These are phyloP conservation scores for Xyrauchen texanus DNA, from an alignment of 2,113 vertebrate genomes.

Conservation along the genomic window DNA sequence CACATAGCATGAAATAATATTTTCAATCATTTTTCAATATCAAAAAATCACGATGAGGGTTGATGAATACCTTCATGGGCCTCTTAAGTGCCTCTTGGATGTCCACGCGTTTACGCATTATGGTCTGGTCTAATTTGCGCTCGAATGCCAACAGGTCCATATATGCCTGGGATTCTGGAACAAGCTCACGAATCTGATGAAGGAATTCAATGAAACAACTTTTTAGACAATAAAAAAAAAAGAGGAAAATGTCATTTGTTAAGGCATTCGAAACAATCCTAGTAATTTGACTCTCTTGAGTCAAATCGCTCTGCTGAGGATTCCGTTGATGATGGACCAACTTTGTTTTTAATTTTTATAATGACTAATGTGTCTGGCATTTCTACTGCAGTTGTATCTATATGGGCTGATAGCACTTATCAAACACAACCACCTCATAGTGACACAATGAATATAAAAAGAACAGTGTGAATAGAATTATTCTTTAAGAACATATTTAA, in stretches of 20 bases:
- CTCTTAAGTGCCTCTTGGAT: constrained; percentile 97
- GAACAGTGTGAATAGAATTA: not conserved
- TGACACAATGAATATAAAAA: not conserved
- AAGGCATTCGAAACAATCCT: not conserved
- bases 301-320: not conserved
- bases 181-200: constrained; percentile 92
- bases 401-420: constrained; percentile 41
- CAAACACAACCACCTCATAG: not conserved
- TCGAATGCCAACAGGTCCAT: constrained; percentile 98
- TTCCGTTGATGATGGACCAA: constrained; percentile 5
- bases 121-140: constrained; percentile 97
- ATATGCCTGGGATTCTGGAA: constrained; percentile 97
- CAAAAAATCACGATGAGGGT: not conserved
- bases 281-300: constrained; percentile 42
- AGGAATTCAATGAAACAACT: not conserved
- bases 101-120: constrained; percentile 96
- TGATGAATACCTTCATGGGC: constrained; percentile 96
- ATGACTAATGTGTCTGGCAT: constrained; percentile 47
- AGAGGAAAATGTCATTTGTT: not conserved
- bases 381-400: constrained; percentile 35
- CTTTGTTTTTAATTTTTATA: not conserved
- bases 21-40: too few species aligned
- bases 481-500: not conserved
- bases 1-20: too few species aligned
- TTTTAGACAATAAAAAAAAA: not conserved